A percentile compares a stretch with the other conserved stretches of the same genome.
phyloP scores from a whole-genome alignment of 1,140 invertebrate genomes.

The Zeugodacus cucurbitae region DNA sequence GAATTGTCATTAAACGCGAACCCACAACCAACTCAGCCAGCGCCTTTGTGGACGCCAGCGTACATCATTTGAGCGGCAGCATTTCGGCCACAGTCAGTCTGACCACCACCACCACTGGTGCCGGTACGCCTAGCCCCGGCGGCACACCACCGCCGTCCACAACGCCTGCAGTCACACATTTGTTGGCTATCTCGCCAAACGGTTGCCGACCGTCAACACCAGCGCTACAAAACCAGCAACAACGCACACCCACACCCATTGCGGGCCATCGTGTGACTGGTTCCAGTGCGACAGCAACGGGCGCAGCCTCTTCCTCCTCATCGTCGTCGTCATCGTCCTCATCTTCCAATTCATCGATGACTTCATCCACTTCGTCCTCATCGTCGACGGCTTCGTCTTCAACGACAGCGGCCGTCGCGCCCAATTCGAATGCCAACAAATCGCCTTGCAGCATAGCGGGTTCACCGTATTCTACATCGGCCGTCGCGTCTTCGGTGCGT shows the following conservation, averaged over 20 bases:
- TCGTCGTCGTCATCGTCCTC: conserved; percentile 48
- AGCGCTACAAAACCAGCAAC: conserved; percentile 47
- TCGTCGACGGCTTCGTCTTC: conserved; percentile 58
- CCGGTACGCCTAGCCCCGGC: conserved; percentile 32
- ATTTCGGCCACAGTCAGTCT: conserved; percentile 40
- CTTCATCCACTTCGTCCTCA: conserved; percentile 56
- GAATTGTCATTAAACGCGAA: conserved; percentile 58
- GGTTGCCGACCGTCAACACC: conserved; percentile 51
- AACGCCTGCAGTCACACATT: neutral
- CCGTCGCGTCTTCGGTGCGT: neutral
- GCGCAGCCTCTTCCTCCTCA: conserved; percentile 42
- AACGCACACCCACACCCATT: conserved; percentile 45
- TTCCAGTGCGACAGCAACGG: conserved; percentile 46
- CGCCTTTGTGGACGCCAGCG: conserved; percentile 56
- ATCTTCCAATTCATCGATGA: conserved; percentile 55
- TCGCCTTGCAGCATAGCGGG: conserved; percentile 40
- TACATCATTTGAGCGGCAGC: conserved; percentile 50
- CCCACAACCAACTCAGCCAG: neutral
- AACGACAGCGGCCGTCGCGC: conserved; percentile 60
- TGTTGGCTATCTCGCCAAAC: conserved; percentile 48
- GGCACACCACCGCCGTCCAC: conserved; percentile 5
- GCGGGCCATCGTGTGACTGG: conserved; percentile 35
- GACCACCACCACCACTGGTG: too few relatives aligned
- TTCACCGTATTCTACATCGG: conserved; percentile 33
- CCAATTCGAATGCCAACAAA: conserved; percentile 63